Conservation (phyloP, 2,888 invertebrate species). For the Silvanus unidentatus region DNA sequence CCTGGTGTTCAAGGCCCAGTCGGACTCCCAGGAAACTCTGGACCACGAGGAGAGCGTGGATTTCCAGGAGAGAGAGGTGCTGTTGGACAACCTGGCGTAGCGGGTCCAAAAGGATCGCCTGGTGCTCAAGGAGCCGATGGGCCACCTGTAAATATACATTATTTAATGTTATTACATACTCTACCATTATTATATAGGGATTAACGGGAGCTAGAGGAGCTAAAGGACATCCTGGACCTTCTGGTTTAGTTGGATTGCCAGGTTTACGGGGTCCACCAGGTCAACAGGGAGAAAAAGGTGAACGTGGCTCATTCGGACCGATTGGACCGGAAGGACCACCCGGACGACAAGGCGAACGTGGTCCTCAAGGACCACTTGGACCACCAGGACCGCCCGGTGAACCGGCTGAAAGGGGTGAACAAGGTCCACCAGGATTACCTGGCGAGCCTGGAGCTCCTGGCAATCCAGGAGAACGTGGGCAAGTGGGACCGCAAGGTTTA, state of each 20-base stretch:
- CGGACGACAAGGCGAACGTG: slow-evolving; percentile 65
- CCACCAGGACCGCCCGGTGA: slow-evolving; percentile 74
- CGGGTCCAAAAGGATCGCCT: slow-evolving; percentile 60
- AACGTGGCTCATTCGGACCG: slow-evolving; percentile 63
- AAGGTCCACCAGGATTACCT: slow-evolving; percentile 64
- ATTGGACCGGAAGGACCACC: slow-evolving; percentile 71
- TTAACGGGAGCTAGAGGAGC: slow-evolving; percentile 55
- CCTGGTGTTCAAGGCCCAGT: slow-evolving; percentile 62
- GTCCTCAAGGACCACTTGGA: slow-evolving; percentile 69
- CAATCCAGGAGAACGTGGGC: slow-evolving; percentile 67
- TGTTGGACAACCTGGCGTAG: slow-evolving; percentile 59
- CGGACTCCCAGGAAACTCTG: slow-evolving; percentile 52
- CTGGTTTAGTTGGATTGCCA: slow-evolving; percentile 67
- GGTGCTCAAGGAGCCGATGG: slow-evolving; percentile 67
- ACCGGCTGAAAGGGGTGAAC: slow-evolving; percentile 73
- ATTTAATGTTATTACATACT: too few relatives aligned
- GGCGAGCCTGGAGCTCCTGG: slow-evolving; percentile 72
- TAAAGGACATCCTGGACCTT: slow-evolving; percentile 65
- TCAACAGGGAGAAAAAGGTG: slow-evolving; percentile 67
- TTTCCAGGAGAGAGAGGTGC: slow-evolving; percentile 71
- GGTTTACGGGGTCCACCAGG: slow-evolving; percentile 64
- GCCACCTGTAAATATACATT: slow-evolving; percentile 51
- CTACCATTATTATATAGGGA: not conserved
- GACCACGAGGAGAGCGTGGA: slow-evolving; percentile 58
- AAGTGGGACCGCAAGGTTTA: slow-evolving; percentile 62